These are phyloP conservation scores for Molothrus aeneus DNA, from an alignment of 2,797 vertebrate genomes.

Conservation along the genomic window DNA sequence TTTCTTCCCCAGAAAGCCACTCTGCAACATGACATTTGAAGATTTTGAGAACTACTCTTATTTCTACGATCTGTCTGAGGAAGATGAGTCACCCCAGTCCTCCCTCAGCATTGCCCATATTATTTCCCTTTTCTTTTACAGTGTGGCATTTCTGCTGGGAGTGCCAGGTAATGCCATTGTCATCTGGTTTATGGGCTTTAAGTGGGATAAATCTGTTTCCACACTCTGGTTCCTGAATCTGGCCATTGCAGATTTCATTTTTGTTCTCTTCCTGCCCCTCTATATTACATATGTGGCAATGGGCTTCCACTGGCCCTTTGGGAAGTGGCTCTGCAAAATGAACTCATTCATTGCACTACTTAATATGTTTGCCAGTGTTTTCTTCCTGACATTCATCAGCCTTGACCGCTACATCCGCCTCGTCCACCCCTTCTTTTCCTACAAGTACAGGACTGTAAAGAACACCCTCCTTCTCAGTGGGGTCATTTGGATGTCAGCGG, in stretches of 20 bases:
- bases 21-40: slow-evolving; percentile 70
- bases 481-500: slow-evolving; percentile 83
- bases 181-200: slow-evolving; percentile 93
- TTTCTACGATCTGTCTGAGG: slow-evolving; percentile 78
- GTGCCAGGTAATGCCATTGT: slow-evolving; percentile 89
- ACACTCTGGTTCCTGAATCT: slow-evolving; percentile 93
- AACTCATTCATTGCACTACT: slow-evolving; percentile 90
- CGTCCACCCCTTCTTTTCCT: slow-evolving; percentile 82
- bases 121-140: slow-evolving; percentile 87
- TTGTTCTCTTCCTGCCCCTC: slow-evolving; percentile 91
- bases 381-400: slow-evolving; percentile 91
- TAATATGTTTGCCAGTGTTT: slow-evolving; percentile 96
- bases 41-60: slow-evolving; percentile 81
- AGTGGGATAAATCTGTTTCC: slow-evolving; percentile 89
- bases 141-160: slow-evolving; percentile 86
- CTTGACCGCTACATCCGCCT: slow-evolving; percentile 89
- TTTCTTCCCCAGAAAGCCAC: slow-evolving; percentile 15
- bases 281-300: slow-evolving; percentile 90
- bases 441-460: slow-evolving; percentile 79
- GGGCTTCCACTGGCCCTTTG: slow-evolving; percentile 94
- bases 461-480: slow-evolving; percentile 73
- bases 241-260: slow-evolving; percentile 92
- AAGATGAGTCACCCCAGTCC: slow-evolving; percentile 70
- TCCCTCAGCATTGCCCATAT: slow-evolving; percentile 82
- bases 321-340: slow-evolving; percentile 87